Conservation (phyloP, 2,888 invertebrate species). For the Therioaphis trifolii region DNA sequence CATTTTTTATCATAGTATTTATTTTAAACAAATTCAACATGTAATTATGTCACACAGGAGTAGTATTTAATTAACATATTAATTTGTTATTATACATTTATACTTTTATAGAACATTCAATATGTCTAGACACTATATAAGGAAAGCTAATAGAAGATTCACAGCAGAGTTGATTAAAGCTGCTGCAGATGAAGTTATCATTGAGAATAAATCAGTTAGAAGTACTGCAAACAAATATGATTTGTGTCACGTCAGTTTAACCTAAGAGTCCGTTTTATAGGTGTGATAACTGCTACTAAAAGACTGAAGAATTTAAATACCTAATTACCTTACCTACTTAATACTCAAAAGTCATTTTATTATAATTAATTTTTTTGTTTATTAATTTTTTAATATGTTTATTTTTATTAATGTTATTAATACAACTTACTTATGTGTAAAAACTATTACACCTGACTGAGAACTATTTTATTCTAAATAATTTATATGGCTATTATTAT, state of each 20-base stretch:
- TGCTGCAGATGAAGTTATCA: conserved; percentile 15
- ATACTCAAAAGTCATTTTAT: too few species aligned
- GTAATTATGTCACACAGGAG: background rate
- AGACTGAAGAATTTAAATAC: background rate
- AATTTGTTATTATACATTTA: conserved; percentile 7
- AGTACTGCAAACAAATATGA: too few species aligned
- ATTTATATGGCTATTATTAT: too few species aligned
- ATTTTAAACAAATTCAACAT: background rate
- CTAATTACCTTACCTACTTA: too few species aligned
- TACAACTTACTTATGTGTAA: too few species aligned
- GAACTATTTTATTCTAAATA: too few species aligned
- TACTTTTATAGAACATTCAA: conserved; percentile 29
- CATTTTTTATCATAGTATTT: conserved; percentile 28
- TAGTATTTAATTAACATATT: background rate
- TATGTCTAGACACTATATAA: conserved; percentile 14
- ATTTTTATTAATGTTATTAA: too few species aligned
- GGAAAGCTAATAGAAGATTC: conserved; percentile 17
- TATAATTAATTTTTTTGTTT: too few species aligned
- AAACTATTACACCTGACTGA: too few species aligned
- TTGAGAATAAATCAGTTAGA: background rate
- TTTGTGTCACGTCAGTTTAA: too few species aligned
- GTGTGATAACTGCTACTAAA: conserved; percentile 29
- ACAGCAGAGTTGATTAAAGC: conserved; percentile 20
- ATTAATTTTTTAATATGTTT: too few species aligned
- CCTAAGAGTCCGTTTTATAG: conserved; percentile 10